Evolutionary conservation across 2,797 vertebrate genomes (phyloP).

Genomic region (Hylomyscus alleni): DNA sequence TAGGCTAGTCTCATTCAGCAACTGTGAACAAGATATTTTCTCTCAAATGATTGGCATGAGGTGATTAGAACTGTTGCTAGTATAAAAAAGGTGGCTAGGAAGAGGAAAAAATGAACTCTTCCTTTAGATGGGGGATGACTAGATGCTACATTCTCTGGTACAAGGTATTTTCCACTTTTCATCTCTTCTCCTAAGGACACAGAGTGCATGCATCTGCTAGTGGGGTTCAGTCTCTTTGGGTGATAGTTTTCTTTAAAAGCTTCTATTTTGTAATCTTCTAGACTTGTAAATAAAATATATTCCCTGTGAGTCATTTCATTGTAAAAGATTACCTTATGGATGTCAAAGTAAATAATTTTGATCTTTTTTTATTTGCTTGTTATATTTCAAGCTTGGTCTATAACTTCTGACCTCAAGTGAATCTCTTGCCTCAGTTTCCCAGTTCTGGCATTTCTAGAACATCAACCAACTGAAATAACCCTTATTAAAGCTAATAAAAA

Average conservation of each 20-base stretch:
- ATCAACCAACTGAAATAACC: neutral
- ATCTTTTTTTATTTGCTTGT: neutral
- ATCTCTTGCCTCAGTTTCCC: neutral
- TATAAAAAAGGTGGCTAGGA: neutral
- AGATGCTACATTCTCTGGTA: neutral
- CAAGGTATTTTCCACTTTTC: neutral
- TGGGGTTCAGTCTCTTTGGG: neutral
- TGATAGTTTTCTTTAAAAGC: neutral
- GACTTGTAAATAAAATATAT: neutral
- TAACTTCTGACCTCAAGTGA: neutral
- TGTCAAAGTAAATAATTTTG: neutral
- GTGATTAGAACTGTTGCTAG: neutral
- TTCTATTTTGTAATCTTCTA: neutral
- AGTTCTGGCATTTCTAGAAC: neutral
- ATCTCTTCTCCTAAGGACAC: neutral
- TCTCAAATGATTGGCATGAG: neutral
- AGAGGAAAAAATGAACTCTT: neutral
- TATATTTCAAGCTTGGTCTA: neutral
- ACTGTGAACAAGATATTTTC: neutral
- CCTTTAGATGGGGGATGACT: neutral
- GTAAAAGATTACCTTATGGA: slow-evolving; percentile 11
- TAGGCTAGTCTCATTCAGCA: neutral
- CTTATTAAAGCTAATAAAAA: neutral
- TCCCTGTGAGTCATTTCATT: neutral
- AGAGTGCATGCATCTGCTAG: neutral